Evolutionary conservation across 2,888 invertebrate genomes (phyloP).

Genomic region (Synergus japonicus): DNA sequence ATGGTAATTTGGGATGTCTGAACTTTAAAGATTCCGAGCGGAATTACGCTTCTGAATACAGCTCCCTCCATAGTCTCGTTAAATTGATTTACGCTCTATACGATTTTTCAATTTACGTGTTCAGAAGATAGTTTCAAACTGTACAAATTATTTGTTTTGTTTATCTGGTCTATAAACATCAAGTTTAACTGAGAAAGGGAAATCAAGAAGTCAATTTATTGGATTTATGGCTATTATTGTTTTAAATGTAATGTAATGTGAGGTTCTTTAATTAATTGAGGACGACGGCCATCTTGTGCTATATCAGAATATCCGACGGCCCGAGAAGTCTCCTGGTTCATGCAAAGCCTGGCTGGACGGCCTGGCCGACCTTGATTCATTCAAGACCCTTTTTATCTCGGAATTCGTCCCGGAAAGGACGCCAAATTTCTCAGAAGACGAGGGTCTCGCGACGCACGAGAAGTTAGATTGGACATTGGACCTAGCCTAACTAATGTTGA

Average conservation of each 20-base stretch:
- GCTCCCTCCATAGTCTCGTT: neutral
- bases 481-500: conserved; percentile 63
- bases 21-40: conserved; percentile 9
- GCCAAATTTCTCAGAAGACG: conserved; percentile 75
- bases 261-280: conserved; percentile 3
- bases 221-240: no score
- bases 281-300: neutral
- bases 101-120: no score
- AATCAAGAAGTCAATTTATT: no score
- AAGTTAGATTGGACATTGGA: conserved; percentile 45
- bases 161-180: no score
- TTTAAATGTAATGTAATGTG: no score
- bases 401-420: conserved; percentile 78
- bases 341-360: neutral
- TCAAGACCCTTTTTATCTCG: conserved; percentile 76
- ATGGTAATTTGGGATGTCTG: conserved; percentile 20
- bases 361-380: conserved; percentile 72
- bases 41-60: conserved; percentile 1
- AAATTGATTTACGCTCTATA: no score
- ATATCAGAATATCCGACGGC: neutral
- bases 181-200: no score
- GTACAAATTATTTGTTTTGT: no score
- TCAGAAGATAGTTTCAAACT: no score
- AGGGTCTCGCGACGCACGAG: conserved; percentile 54
- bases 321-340: conserved; percentile 4